Evolutionary conservation across 92 coral and sea anemone species (phyloP).

Genomic region (Phenganax marumi): DNA sequence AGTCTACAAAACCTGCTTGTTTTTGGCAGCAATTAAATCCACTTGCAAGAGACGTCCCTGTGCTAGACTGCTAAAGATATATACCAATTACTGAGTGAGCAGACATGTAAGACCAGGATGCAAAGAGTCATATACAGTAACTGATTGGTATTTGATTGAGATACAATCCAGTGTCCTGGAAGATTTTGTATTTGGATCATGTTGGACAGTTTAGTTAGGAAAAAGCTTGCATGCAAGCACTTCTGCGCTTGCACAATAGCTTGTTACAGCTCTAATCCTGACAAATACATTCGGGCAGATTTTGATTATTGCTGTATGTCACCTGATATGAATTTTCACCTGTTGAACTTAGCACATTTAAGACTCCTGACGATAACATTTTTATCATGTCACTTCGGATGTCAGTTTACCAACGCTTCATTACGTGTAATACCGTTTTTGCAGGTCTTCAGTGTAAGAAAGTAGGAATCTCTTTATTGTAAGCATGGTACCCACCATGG

Average conservation of each 20-base stretch:
- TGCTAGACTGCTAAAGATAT: constrained; percentile 3
- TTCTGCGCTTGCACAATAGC: constrained; percentile 38
- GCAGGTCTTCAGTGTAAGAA: constrained; percentile 20
- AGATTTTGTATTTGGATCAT: background rate
- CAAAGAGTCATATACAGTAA: no score
- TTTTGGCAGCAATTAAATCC: constrained; percentile 48
- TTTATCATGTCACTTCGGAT: background rate
- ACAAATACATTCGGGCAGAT: constrained; percentile 25
- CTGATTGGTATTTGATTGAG: constrained; percentile 10
- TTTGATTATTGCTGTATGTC: background rate
- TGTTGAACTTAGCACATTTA: background rate
- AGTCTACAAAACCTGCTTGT: constrained; percentile 44
- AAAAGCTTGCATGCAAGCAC: constrained; percentile 44
- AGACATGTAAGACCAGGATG: background rate
- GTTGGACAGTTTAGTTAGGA: background rate
- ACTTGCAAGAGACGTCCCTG: constrained; percentile 18
- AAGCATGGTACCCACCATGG: constrained; percentile 34
- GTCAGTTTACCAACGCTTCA: constrained; percentile 16
- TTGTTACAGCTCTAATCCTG: constrained; percentile 35
- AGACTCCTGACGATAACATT: background rate
- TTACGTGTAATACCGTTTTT: constrained; percentile 15
- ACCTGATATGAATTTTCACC: background rate
- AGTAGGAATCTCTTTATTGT: constrained; percentile 5
- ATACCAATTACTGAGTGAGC: background rate
- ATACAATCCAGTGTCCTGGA: constrained; percentile 16